A percentile compares a stretch with the other conserved stretches of the same genome.
Evolutionary conservation across 1,140 invertebrate genomes (phyloP).

Genomic region (Zaprionus africanus): DNA sequence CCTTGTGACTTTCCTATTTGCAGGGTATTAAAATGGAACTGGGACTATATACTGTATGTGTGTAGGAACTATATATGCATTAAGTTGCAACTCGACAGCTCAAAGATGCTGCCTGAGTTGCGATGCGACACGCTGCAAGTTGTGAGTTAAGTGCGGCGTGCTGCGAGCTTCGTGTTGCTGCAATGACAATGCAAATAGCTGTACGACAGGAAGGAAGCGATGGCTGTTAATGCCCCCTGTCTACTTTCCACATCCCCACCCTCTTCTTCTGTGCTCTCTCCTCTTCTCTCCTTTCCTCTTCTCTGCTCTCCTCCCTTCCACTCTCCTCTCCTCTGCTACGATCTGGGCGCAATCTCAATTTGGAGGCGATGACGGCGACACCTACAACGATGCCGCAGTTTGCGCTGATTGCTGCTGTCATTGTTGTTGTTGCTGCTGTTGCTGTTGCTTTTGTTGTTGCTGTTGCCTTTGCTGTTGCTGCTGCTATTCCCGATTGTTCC

Average conservation of each 20-base stretch:
- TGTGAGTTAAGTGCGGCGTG: constrained; percentile 1
- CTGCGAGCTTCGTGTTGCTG: background rate
- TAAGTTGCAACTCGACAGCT: constrained; percentile 17
- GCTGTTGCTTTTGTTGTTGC: background rate
- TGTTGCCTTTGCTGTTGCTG: constrained; percentile 12
- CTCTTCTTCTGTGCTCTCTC: background rate
- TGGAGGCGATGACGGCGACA: constrained; percentile 28
- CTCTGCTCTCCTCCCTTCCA: too few species aligned
- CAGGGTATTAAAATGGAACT: constrained; percentile 10
- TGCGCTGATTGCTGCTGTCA: background rate
- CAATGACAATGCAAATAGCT: constrained; percentile 37
- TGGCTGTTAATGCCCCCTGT: constrained; percentile 32
- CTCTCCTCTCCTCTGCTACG: background rate
- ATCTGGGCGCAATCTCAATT: constrained; percentile 13
- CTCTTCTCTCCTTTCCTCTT: background rate
- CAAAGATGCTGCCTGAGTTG: constrained; percentile 16
- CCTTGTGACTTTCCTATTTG: background rate
- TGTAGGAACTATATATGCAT: constrained; percentile 14
- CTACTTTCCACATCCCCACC: background rate
- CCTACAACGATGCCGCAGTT: constrained; percentile 28
- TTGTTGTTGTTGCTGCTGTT: background rate
- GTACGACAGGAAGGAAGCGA: constrained; percentile 43
- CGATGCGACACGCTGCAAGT: constrained; percentile 7
- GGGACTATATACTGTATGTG: background rate
- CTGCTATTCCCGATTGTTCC: constrained; percentile 2